A percentile compares a stretch with the other conserved stretches of the same genome.
Conservation (phyloP, 2,113 vertebrate genomes). For the Stigmatopora nigra region DNA sequence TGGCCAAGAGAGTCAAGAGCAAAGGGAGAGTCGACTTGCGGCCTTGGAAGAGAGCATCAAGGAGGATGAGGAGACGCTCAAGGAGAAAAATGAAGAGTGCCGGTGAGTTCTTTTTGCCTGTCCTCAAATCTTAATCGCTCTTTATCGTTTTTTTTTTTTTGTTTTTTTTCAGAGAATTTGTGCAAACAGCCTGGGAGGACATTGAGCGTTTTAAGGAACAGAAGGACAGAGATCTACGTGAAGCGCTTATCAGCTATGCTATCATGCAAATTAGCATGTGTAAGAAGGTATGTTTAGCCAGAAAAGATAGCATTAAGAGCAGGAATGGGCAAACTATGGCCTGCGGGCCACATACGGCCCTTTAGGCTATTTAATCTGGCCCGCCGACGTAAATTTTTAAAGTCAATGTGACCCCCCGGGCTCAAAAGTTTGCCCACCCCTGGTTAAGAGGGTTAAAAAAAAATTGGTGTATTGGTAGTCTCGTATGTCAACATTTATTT, state of each 20-base stretch:
- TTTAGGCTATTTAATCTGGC: no score
- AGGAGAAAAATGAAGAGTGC: constrained; percentile 80
- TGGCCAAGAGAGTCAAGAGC: constrained; percentile 86
- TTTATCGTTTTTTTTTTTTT: neutral
- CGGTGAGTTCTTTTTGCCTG: constrained; percentile 65
- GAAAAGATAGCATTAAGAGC: no score
- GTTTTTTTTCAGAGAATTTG: constrained; percentile 76
- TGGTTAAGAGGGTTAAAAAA: no score
- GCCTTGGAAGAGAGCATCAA: constrained; percentile 81
- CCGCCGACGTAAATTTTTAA: no score
- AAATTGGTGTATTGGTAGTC: no score
- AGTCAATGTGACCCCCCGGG: no score
- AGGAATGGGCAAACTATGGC: no score
- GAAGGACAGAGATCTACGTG: constrained; percentile 87
- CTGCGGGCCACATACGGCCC: no score
- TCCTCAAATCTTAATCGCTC: neutral
- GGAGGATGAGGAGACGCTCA: constrained; percentile 79
- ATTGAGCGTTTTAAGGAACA: constrained; percentile 92
- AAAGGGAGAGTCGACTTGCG: constrained; percentile 81
- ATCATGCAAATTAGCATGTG: constrained; percentile 98
- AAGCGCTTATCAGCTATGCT: constrained; percentile 92
- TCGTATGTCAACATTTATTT: neutral
- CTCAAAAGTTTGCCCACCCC: no score
- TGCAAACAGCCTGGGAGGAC: constrained; percentile 87
- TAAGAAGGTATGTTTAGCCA: constrained; percentile 80